phyloP scores from a whole-genome alignment of 1,140 invertebrate genomes.

The Calliopsis andreniformis region DNA sequence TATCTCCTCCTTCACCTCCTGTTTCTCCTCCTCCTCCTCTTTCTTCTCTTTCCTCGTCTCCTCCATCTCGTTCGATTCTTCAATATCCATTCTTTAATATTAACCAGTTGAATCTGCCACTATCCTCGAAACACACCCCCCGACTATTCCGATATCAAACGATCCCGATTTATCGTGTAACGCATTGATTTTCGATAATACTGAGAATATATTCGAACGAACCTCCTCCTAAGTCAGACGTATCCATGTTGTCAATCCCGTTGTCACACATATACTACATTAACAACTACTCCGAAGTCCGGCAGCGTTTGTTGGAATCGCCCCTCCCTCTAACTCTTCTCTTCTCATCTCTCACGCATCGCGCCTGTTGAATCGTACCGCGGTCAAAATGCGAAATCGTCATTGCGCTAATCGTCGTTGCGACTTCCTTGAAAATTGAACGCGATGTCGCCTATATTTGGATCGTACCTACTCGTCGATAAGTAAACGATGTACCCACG shows the following conservation, averaged over 20 bases:
- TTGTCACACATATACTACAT: constrained; percentile 82
- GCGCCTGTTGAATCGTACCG: constrained; percentile 58
- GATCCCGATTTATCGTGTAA: constrained; percentile 19
- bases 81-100: constrained; percentile 25
- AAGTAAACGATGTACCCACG: background rate
- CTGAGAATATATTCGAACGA: constrained; percentile 71
- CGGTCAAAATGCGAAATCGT: constrained; percentile 46
- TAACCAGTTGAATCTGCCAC: constrained; percentile 23
- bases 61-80: constrained; percentile 26
- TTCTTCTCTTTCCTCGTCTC: background rate
- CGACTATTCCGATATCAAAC: constrained; percentile 5
- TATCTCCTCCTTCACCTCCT: background rate
- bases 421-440: constrained; percentile 45
- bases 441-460: constrained; percentile 8
- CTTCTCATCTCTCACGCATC: constrained; percentile 58
- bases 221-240: constrained; percentile 81
- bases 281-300: constrained; percentile 81
- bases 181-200: constrained; percentile 42
- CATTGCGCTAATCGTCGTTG: constrained; percentile 44
- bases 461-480: background rate
- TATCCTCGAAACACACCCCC: constrained; percentile 13
- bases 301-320: constrained; percentile 81
- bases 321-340: constrained; percentile 72
- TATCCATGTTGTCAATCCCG: constrained; percentile 82
- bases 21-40: background rate